Evolutionary conservation across 2,797 vertebrate species (phyloP), one percentile per base, ranked within the genome.

Genomic region (Melanotaenia maccullochi): DNA sequence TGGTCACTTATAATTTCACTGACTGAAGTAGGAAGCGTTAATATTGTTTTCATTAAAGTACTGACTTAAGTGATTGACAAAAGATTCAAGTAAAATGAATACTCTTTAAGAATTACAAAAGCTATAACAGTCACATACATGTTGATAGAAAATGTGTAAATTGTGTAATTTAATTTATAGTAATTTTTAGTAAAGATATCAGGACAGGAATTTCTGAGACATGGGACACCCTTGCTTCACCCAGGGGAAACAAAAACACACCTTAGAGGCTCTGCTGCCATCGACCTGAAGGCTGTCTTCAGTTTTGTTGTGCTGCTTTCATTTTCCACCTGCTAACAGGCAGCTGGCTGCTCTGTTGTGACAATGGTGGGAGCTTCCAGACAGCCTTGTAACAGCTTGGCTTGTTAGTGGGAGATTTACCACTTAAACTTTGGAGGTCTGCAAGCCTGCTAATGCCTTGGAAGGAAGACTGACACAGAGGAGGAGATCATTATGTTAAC

Each of bases 321-420:
- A 72, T 71, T 56, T 55, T 77, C 59, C 69, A 86, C 85, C 76
- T 87, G 85, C 82, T 82, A 83, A 81, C 73, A 75, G 78, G 74
- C 85, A 82, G 81, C 85, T 87, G 85, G 79, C 64, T 78, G 68
- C 75, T 84, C 75, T 88, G 86, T 75, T 75, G 75, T 85, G 76
- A 87, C 81, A 82, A 80, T 57, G 65, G 73, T 36, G 74, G 74
- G 66, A 87, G 85, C 83, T 79, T 85, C 71, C 65, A 80, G 79
- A 86, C 85, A 83, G 66, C 33, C 52, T 76, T 56, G 70, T 76
- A 76, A 82, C 84, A 86, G 79, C 85, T 76, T 74, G 84, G 83
- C 89, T 93, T 78, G 79, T 93, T 93, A 91, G 85, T 68, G 74
- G 75, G 64, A 88, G 85, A 90, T 89, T 91, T 92, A 90, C 76